Conservation (phyloP, 2,888 invertebrate genomes). For the Thelaira solivaga region DNA sequence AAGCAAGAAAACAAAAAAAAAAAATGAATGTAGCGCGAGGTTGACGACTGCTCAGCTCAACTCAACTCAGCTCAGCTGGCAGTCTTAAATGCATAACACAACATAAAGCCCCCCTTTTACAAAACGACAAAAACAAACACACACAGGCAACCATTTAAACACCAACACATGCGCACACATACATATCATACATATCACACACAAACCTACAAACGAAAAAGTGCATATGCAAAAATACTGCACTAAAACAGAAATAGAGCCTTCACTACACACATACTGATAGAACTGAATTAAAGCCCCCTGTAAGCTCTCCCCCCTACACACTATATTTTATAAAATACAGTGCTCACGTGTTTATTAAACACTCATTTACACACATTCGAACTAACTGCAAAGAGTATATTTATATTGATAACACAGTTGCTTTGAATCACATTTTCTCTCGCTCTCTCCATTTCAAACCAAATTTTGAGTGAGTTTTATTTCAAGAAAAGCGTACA, state of each 20-base stretch:
- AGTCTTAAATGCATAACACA: slow-evolving; percentile 32
- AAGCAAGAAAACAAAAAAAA: slow-evolving; percentile 53
- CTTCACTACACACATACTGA: slow-evolving; percentile 34
- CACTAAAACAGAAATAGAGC: slow-evolving; percentile 47
- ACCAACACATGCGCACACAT: neutral
- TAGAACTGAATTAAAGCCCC: slow-evolving; percentile 5
- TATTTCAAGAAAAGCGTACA: neutral
- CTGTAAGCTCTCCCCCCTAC: neutral
- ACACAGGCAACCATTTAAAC: neutral
- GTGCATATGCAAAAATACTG: slow-evolving; percentile 61
- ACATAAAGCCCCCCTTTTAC: slow-evolving; percentile 32
- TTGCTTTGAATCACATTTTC: neutral
- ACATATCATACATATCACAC: neutral
- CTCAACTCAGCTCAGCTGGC: slow-evolving; percentile 54
- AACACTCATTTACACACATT: slow-evolving; percentile 15
- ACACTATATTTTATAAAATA: neutral
- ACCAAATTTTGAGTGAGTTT: slow-evolving; percentile 36
- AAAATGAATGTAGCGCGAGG: slow-evolving; percentile 73
- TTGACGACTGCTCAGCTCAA: slow-evolving; percentile 65
- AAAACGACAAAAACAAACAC: slow-evolving; percentile 13
- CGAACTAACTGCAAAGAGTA: neutral
- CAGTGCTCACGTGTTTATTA: slow-evolving; percentile 31
- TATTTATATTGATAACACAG: neutral
- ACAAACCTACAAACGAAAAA: slow-evolving; percentile 11
- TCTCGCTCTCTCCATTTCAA: neutral